Base-by-base conservation (phyloP, 2,888 invertebrate genomes). In the Nymphalis polychloros region DNA sequence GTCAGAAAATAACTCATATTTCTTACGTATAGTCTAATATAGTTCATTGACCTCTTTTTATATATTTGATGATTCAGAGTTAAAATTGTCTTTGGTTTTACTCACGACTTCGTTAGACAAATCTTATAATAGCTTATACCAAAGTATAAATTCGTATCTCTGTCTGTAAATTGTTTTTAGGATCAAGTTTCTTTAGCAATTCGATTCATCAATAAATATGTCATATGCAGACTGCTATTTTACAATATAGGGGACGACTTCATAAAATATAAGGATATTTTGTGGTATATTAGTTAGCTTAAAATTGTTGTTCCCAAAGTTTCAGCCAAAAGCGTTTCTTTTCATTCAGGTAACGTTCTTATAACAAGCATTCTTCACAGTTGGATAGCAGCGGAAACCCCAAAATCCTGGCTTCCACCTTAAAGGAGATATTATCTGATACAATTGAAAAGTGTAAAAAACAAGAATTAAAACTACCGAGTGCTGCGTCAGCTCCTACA, bases 371-470 rank as follows among this genome's bases (percentile, higher is more conserved):
- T 61, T 63, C 65, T 66, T 59, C 68, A 57, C 75, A 92, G 92
- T 62, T 92, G 79, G 88, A 92, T 77, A 91, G 90, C 76, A 84
- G 84, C 27, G 88, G 87, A 0, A 91, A 90, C 67, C 91, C 90
- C 0, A 89, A 84, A 73, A 86, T 84, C 0, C 72, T 92, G 65
- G 90, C 92, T 20, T 81, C 87, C 0, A 85, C 89, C 4, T 84
- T 92, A 3, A 89, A 87, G 71, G 90, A 90, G 69, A 88, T 91
- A 50, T 81, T 92, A 55, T 88, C 90, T 35, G 90, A 92, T 70
- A 90, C 87, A 41, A 82, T 90, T 62, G 86, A 86, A 75, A 83
- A 85, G 75, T 72, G 78, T 27, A 79, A 84, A 69, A 84, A 81
- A 73, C 74, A 77, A 1, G 77, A 75, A 27, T 49, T 31, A 5